phyloP scores from a whole-genome alignment of 1,140 invertebrate genomes.

The Bombus sylvicola region DNA sequence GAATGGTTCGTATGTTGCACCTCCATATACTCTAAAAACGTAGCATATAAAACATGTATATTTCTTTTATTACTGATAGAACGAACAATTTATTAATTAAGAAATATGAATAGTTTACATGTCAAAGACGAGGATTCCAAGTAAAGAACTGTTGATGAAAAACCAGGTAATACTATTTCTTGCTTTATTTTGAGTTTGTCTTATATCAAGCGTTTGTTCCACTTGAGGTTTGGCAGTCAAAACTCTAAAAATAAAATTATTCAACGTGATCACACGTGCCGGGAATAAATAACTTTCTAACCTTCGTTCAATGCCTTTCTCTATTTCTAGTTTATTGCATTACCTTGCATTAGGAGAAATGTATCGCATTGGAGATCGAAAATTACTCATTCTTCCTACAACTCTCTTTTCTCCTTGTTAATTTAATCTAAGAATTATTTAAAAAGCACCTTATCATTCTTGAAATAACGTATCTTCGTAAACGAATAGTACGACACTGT shows the following conservation, averaged over 20 bases:
- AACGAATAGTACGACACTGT: background rate
- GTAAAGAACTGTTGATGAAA: constrained; percentile 71
- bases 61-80: no score
- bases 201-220: constrained; percentile 72
- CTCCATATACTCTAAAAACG: constrained; percentile 71
- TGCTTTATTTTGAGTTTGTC: constrained; percentile 71
- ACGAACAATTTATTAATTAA: background rate
- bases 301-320: background rate
- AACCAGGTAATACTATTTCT: constrained; percentile 75
- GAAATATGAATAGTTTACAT: constrained; percentile 64
- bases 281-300: background rate
- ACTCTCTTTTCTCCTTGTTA: background rate
- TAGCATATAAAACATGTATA: background rate
- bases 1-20: constrained; percentile 73
- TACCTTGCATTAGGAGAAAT: constrained; percentile 78
- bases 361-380: constrained; percentile 74
- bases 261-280: background rate
- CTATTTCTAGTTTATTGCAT: background rate
- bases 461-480: background rate
- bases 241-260: constrained; percentile 63
- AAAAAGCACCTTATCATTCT: background rate
- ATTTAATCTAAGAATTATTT: background rate
- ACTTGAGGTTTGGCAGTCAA: constrained; percentile 77
- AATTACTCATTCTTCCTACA: constrained; percentile 69
- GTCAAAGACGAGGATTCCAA: constrained; percentile 73